Base-by-base conservation (phyloP, 2,113 vertebrate species). In the Leucoraja erinaceus region DNA sequence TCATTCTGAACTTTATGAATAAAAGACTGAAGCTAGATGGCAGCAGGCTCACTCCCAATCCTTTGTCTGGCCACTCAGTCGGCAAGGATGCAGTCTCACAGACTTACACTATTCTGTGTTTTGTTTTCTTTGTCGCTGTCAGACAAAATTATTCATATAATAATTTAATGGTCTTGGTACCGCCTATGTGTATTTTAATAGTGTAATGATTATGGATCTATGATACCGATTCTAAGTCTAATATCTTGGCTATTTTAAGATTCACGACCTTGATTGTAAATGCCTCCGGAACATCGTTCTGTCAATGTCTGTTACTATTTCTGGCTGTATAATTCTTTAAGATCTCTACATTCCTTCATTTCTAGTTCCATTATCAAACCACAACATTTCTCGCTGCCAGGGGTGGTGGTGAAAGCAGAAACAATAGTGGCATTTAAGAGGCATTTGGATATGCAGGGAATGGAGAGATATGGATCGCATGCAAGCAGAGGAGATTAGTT, bases 11-110 rank as follows among this genome's bases (percentile, higher is more conserved):
- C 70, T 47, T 72, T 5, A 91, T 18, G 38, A 74, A 91, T 33
- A 20, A 12, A 66, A 68, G 61, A 8, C 66, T 72, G 66, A 91
- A 54, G 90, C 90, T 72, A 91, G 90, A 68, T 70, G 90, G 90
- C 90, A 91, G 90, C 31, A 91, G 1, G 12, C 22, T 38, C 90
- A 47, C 33, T 70, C 0, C 5, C n/a, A n/a, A 61, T 11, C 11
- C 25, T n/a, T 16, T n/a, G 25, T n/a, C 25, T 38, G 4, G 22
- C 5, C 47, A 6, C 31, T 47, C 63, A 72, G 10, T 18, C 7
- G 0, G 25, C 25, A 11, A 59, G 81, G 56, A 84, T 12, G 12
- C 22, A 33, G 14, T 88, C 54, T 63, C 18, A 70, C 31, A 90
- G 18, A 70, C 38, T 70, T 31, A 38, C 20, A 10, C 14, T 4